These are phyloP conservation scores for Panopea generosa DNA, from an alignment of 2,888 invertebrate species.

Conservation along the genomic window DNA sequence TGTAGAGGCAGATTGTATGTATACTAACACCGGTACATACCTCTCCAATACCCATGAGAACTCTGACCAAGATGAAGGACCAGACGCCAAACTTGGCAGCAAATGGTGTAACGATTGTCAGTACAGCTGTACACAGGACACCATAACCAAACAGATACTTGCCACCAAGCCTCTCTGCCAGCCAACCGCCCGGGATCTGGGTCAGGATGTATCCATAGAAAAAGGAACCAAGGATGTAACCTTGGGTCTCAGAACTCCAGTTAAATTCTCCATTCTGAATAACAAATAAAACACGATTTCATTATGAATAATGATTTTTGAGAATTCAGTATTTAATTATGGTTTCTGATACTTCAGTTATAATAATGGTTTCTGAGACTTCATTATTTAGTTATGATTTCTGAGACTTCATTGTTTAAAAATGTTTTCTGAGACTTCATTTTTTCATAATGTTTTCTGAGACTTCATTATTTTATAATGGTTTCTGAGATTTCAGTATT, in stretches of 20 bases:
- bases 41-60: constrained; percentile 94
- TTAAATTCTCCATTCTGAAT: constrained; percentile 78
- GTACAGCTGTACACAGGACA: constrained; percentile 92
- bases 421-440: too few relatives aligned
- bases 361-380: too few relatives aligned
- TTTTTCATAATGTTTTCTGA: too few relatives aligned
- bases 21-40: too few relatives aligned
- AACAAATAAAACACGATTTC: constrained; percentile 15
- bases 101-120: constrained; percentile 92
- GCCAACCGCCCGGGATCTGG: constrained; percentile 83
- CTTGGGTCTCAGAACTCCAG: constrained; percentile 80
- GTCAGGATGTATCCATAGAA: constrained; percentile 84
- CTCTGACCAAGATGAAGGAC: constrained; percentile 90
- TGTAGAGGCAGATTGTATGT: too few relatives aligned
- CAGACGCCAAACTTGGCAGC: constrained; percentile 90
- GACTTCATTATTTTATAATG: too few relatives aligned
- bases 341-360: too few relatives aligned
- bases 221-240: constrained; percentile 82
- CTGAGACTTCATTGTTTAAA: too few relatives aligned
- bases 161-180: constrained; percentile 94
- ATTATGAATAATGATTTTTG: too few relatives aligned
- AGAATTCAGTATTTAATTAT: too few relatives aligned
- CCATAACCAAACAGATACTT: constrained; percentile 93
- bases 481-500: too few relatives aligned
- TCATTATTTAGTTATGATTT: too few relatives aligned